Conservation (phyloP, 1,140 invertebrate genomes). For the Planococcus citri region DNA sequence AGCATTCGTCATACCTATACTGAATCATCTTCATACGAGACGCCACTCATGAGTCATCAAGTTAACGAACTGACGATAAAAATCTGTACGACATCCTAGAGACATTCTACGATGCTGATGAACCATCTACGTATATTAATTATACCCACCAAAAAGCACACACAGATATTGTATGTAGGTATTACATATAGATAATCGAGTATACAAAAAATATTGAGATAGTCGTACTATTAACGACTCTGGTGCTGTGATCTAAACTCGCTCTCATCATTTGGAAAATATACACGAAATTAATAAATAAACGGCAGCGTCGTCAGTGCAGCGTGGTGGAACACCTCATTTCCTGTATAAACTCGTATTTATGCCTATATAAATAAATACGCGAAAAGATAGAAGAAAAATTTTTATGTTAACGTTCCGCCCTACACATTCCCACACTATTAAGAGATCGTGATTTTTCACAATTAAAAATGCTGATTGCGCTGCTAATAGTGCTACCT, state of each 20-base stretch:
- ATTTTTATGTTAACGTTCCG: not conserved
- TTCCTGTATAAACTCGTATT: constrained; percentile 3
- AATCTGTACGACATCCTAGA: too few relatives aligned
- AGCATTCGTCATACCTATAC: too few relatives aligned
- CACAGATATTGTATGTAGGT: not conserved
- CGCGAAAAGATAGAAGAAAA: not conserved
- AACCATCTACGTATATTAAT: too few relatives aligned
- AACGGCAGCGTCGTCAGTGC: not conserved
- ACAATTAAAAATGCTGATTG: not conserved
- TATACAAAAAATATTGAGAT: not conserved
- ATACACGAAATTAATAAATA: not conserved
- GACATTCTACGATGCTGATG: too few relatives aligned
- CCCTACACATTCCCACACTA: not conserved
- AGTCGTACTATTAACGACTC: not conserved
- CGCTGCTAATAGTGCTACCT: too few relatives aligned
- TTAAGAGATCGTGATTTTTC: not conserved
- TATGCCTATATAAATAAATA: too few relatives aligned
- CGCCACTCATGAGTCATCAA: too few relatives aligned
- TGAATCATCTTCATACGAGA: too few relatives aligned
- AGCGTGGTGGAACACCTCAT: not conserved
- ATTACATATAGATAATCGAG: too few relatives aligned
- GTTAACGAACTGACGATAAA: too few relatives aligned
- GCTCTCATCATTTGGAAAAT: not conserved
- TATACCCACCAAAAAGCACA: too few relatives aligned
- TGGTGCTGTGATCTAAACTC: too few relatives aligned